Evolutionary conservation across 2,888 invertebrate species (phyloP).

Genomic region (Harpalus rufipes): DNA sequence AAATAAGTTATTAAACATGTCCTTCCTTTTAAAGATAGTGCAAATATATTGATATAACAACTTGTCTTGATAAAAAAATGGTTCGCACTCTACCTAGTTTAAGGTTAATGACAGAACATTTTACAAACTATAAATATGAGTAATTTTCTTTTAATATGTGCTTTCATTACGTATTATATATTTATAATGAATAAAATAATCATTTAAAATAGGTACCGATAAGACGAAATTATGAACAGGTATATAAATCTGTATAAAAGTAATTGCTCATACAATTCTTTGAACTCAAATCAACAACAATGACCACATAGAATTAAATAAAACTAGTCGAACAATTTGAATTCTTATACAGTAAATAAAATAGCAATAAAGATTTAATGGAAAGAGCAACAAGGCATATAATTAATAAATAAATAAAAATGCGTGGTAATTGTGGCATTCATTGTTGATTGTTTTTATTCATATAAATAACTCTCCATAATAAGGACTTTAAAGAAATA

Average conservation of each 20-base stretch:
- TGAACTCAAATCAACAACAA: conserved; percentile 36
- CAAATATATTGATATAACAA: conserved; percentile 57
- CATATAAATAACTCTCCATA: background rate
- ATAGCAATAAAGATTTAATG: conserved; percentile 40
- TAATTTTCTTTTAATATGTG: no score
- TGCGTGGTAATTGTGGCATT: conserved; percentile 30
- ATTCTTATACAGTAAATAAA: conserved; percentile 49
- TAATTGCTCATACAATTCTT: conserved; percentile 23
- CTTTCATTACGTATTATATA: no score
- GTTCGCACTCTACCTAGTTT: conserved; percentile 39
- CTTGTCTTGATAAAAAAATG: conserved; percentile 54
- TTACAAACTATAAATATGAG: background rate
- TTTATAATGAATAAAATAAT: no score
- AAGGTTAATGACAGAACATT: conserved; percentile 51
- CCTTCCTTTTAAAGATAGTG: conserved; percentile 51
- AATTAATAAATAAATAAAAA: conserved; percentile 57
- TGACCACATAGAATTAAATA: conserved; percentile 41
- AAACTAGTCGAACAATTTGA: conserved; percentile 48
- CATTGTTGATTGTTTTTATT: conserved; percentile 18
- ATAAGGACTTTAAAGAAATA: background rate
- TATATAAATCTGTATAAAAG: conserved; percentile 22
- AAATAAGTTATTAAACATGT: conserved; percentile 63
- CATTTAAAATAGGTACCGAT: background rate
- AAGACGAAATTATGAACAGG: conserved; percentile 10
- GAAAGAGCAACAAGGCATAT: conserved; percentile 44